A percentile compares a stretch with the other conserved stretches of the same genome.
phyloP scores from a whole-genome alignment of 2,888 invertebrate genomes.

The Apamea monoglypha region DNA sequence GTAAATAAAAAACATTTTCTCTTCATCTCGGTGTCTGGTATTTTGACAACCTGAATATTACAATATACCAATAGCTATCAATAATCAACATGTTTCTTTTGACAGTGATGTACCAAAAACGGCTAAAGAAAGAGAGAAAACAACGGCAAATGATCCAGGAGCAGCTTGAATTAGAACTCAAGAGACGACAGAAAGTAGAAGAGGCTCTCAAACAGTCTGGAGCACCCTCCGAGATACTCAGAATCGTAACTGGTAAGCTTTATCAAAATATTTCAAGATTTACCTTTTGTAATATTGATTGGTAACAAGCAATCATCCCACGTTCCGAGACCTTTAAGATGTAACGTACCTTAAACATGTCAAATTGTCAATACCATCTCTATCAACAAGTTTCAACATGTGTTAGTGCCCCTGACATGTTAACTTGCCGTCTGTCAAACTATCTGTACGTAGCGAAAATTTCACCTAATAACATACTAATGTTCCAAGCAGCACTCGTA shows the following conservation, averaged over 20 bases:
- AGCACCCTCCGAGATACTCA: slow-evolving; percentile 93
- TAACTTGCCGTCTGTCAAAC: slow-evolving; percentile 89
- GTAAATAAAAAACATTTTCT: slow-evolving; percentile 10
- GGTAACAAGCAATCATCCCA: slow-evolving; percentile 19
- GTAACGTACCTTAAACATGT: slow-evolving; percentile 66
- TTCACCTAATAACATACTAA: slow-evolving; percentile 66
- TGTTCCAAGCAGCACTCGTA: slow-evolving; percentile 52
- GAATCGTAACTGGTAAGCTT: slow-evolving; percentile 94
- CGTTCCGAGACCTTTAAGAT: slow-evolving; percentile 38
- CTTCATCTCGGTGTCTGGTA: background rate
- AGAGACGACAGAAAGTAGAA: slow-evolving; percentile 94
- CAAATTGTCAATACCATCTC: slow-evolving; percentile 82
- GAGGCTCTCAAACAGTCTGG: slow-evolving; percentile 95
- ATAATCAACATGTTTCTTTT: slow-evolving; percentile 40
- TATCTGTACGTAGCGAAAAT: slow-evolving; percentile 81
- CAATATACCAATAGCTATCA: background rate
- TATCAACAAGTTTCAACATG: slow-evolving; percentile 84
- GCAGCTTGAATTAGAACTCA: slow-evolving; percentile 95
- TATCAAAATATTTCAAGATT: slow-evolving; percentile 12
- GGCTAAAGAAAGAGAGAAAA: slow-evolving; percentile 96
- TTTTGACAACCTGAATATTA: background rate
- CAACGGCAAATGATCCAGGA: slow-evolving; percentile 95
- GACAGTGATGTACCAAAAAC: slow-evolving; percentile 96
- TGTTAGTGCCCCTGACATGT: slow-evolving; percentile 87
- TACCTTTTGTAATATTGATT: slow-evolving; percentile 35